phyloP scores from a whole-genome alignment of 1,140 invertebrate species.

The Pseudachorutes palmiensis region DNA sequence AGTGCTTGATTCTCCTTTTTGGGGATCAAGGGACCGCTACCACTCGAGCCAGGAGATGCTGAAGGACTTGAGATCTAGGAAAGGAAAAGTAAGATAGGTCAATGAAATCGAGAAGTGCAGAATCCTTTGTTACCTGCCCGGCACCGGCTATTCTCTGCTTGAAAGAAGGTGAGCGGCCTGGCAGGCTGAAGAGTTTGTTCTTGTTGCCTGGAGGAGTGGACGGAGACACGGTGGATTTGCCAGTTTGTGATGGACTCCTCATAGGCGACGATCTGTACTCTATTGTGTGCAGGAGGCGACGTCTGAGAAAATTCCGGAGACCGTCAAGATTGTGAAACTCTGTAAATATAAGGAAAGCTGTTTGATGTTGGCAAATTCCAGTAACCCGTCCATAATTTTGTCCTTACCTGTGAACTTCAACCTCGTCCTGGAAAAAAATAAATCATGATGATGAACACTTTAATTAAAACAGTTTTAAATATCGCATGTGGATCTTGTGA shows the following conservation, averaged over 20 bases:
- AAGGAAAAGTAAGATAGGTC: conserved; percentile 1
- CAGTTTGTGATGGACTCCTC: neutral
- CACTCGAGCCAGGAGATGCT: neutral
- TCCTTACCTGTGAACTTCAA: too few species aligned
- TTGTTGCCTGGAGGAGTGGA: neutral
- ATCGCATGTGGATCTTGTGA: neutral
- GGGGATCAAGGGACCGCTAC: conserved; percentile 6
- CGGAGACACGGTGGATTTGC: neutral
- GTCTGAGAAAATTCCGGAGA: conserved; percentile 46
- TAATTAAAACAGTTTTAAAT: neutral
- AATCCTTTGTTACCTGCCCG: neutral
- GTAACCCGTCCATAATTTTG: too few species aligned
- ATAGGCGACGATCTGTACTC: neutral
- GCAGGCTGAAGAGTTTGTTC: neutral
- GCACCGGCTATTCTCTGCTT: neutral
- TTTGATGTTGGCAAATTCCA: too few species aligned
- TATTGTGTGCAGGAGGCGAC: neutral
- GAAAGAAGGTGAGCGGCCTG: neutral
- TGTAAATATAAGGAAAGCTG: too few species aligned
- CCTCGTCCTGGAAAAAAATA: conserved; percentile 41
- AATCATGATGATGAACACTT: conserved; percentile 48
- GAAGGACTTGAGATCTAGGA: neutral
- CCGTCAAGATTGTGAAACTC: conserved; percentile 64
- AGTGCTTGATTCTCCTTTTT: conserved; percentile 9
- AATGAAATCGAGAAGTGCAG: neutral